A percentile compares a stretch with the other conserved stretches of the same genome.
These are phyloP conservation scores for Cacatua alba DNA, from an alignment of 2,113 vertebrate genomes.

Conservation along the genomic window DNA sequence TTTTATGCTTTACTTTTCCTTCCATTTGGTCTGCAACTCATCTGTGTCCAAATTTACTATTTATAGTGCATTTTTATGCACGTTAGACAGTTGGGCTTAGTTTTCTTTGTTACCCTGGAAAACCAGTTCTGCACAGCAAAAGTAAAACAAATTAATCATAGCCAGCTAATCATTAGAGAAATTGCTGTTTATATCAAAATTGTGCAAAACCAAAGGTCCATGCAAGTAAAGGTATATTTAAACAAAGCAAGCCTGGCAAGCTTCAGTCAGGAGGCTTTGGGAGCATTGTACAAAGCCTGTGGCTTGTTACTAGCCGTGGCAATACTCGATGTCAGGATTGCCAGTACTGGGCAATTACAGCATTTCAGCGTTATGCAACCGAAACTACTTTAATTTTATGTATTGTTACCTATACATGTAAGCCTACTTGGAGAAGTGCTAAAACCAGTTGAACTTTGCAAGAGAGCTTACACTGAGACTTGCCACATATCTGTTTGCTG, in stretches of 20 bases:
- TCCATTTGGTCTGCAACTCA: neutral
- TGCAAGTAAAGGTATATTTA: neutral
- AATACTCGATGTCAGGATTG: neutral
- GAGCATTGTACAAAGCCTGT: neutral
- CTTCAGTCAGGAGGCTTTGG: neutral
- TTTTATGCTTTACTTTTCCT: neutral
- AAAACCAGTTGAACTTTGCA: neutral
- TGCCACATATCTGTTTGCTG: neutral
- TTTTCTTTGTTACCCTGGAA: neutral
- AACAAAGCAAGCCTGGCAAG: neutral
- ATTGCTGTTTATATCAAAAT: neutral
- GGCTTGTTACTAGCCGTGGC: neutral
- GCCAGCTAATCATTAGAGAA: neutral
- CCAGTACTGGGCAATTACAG: no score
- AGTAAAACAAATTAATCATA: neutral
- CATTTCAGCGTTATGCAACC: neutral
- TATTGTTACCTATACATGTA: neutral
- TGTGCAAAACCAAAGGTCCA: neutral
- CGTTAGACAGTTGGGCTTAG: fast-evolving
- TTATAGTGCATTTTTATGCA: neutral
- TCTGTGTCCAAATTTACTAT: neutral
- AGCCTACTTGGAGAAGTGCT: neutral
- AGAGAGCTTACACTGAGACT: neutral
- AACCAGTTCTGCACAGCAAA: neutral
- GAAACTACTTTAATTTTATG: neutral